Percentiles rank a stretch among this genome's conserved stretches.
phyloP scores from a whole-genome alignment of 2,888 invertebrate species.

The Drosophila silvestris region DNA sequence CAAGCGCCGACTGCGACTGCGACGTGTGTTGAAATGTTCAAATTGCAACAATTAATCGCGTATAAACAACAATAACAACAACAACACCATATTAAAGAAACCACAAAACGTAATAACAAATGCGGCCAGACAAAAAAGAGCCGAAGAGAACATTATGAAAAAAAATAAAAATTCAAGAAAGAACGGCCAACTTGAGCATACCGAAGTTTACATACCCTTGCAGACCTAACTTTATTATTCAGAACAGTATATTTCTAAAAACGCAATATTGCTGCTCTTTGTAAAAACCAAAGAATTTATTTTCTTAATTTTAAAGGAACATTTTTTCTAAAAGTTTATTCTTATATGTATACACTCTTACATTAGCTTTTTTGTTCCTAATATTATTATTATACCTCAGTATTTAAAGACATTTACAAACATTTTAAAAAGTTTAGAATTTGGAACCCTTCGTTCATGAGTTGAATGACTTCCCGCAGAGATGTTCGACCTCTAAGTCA shows the following conservation, averaged over 20 bases:
- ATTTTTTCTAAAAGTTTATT: not conserved
- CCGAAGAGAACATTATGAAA: conserved; percentile 26
- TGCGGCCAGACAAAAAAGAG: conserved; percentile 62
- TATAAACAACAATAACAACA: conserved; percentile 32
- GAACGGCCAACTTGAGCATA: not conserved
- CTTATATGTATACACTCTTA: not conserved
- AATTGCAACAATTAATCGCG: conserved; percentile 72
- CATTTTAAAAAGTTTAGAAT: not conserved
- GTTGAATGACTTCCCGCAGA: not conserved
- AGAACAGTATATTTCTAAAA: not conserved
- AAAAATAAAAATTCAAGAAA: not conserved
- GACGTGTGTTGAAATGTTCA: conserved; percentile 71
- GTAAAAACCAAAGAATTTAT: not conserved
- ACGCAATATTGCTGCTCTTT: too few relatives aligned
- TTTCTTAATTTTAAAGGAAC: not conserved
- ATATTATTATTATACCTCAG: not conserved
- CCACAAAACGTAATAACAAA: conserved; percentile 71
- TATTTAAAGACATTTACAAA: too few relatives aligned
- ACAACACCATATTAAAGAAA: conserved; percentile 38
- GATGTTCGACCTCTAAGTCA: not conserved
- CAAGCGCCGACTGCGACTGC: conserved; percentile 52
- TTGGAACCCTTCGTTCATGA: not conserved
- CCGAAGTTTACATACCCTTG: not conserved
- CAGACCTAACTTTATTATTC: not conserved
- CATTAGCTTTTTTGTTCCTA: not conserved